Percentiles rank a stretch among this genome's conserved stretches.
phyloP scores from a whole-genome alignment of 2,888 invertebrate species.

The Eulithis prunata region DNA sequence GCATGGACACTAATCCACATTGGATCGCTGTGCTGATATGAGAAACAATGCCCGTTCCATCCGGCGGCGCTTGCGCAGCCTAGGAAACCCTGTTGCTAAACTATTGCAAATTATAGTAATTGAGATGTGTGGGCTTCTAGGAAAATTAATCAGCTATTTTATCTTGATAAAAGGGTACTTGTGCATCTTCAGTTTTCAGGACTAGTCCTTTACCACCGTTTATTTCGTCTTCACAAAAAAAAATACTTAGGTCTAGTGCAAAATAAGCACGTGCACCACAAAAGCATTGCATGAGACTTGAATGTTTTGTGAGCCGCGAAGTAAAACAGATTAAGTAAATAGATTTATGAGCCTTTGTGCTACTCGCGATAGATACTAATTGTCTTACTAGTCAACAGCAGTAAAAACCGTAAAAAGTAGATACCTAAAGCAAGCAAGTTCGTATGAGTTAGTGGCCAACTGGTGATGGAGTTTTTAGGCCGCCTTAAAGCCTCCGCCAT shows the following conservation, averaged over 20 bases:
- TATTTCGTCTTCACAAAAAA: no score
- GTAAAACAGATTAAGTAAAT: background rate
- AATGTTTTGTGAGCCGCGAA: background rate
- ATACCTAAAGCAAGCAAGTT: no score
- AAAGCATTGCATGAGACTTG: background rate
- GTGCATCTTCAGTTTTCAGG: no score
- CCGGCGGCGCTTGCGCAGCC: constrained; percentile 55
- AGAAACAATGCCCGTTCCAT: constrained; percentile 63
- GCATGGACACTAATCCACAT: constrained; percentile 69
- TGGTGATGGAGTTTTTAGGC: no score
- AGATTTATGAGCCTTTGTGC: background rate
- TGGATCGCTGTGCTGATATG: constrained; percentile 67
- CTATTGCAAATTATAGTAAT: constrained; percentile 54
- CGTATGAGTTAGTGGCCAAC: no score
- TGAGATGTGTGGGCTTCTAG: constrained; percentile 34
- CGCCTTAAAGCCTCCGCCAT: no score
- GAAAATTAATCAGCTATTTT: background rate
- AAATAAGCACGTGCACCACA: background rate
- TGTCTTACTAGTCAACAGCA: background rate
- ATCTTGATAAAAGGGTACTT: no score
- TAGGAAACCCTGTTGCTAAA: constrained; percentile 51
- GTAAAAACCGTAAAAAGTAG: background rate
- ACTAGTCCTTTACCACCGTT: no score
- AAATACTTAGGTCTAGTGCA: background rate
- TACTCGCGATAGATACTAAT: background rate